These are phyloP conservation scores for Apamea monoglypha DNA, from an alignment of 2,888 invertebrate species.

Conservation along the genomic window DNA sequence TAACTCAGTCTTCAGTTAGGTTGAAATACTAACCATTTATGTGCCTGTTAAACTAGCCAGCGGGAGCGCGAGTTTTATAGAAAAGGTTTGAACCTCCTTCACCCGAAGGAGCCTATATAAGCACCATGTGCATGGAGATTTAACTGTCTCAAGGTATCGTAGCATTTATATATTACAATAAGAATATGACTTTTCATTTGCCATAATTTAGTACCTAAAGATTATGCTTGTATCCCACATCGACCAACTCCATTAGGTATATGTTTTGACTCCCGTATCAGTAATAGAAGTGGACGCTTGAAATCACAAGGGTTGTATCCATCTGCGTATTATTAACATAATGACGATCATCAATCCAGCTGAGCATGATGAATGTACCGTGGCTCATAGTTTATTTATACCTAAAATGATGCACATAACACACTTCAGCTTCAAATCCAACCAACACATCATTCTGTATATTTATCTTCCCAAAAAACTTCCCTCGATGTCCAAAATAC, in stretches of 20 bases:
- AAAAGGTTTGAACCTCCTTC: not conserved
- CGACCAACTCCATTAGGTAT: not conserved
- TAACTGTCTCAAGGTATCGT: not conserved
- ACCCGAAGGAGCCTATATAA: not conserved
- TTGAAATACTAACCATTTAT: slow-evolving; percentile 3
- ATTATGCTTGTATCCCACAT: not conserved
- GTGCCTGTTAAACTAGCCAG: not conserved
- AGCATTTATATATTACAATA: not conserved
- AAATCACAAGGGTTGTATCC: slow-evolving; percentile 6
- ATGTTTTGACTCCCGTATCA: not conserved
- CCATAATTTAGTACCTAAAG: not conserved
- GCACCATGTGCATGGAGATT: too few species aligned
- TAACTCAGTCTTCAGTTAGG: slow-evolving; percentile 11
- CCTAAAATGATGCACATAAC: slow-evolving; percentile 25
- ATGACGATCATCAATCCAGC: slow-evolving; percentile 26
- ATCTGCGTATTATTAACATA: slow-evolving; percentile 14
- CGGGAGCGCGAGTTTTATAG: not conserved
- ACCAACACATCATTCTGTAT: slow-evolving; percentile 20
- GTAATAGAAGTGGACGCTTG: not conserved
- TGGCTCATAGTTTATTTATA: slow-evolving; percentile 28
- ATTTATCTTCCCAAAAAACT: slow-evolving; percentile 44
- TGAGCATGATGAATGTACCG: slow-evolving; percentile 14
- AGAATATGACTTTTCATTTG: not conserved
- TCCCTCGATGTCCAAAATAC: slow-evolving; percentile 51
- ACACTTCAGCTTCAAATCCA: slow-evolving; percentile 35